Conservation (phyloP, 2,797 vertebrate genomes). For the Distichodus sexfasciatus region DNA sequence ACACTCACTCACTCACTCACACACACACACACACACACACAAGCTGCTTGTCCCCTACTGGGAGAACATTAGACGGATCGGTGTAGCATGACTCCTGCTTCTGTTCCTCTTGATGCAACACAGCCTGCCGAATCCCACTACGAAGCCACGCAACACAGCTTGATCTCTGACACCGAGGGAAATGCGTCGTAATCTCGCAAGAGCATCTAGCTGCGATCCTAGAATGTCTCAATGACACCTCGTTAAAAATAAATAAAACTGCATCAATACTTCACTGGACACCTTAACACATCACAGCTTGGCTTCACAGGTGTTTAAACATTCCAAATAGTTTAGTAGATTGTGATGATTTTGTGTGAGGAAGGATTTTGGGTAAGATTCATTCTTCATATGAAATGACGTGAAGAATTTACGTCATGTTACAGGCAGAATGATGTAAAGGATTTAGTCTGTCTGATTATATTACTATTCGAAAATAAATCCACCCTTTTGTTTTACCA, state of each 20-base stretch:
- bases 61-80: slow-evolving; percentile 50
- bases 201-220: background rate
- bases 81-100: slow-evolving; percentile 52
- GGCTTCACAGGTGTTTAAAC: background rate
- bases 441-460: too few relatives aligned
- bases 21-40: background rate
- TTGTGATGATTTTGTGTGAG: background rate
- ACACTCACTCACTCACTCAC: background rate
- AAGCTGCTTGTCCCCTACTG: slow-evolving; percentile 22
- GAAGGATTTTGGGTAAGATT: too few relatives aligned
- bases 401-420: too few relatives aligned
- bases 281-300: background rate
- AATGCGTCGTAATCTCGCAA: background rate
- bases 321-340: background rate
- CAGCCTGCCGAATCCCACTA: slow-evolving; percentile 30
- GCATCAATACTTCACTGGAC: slow-evolving; percentile 7
- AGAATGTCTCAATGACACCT: background rate
- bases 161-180: slow-evolving; percentile 15
- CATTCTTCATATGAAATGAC: too few relatives aligned
- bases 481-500: too few relatives aligned
- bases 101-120: slow-evolving; percentile 45
- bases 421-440: too few relatives aligned
- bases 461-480: too few relatives aligned
- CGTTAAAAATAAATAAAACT: background rate
- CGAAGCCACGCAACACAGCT: slow-evolving; percentile 22